Evolutionary conservation across 1,140 invertebrate genomes (phyloP).

Genomic region (Mactra quadrangularis): DNA sequence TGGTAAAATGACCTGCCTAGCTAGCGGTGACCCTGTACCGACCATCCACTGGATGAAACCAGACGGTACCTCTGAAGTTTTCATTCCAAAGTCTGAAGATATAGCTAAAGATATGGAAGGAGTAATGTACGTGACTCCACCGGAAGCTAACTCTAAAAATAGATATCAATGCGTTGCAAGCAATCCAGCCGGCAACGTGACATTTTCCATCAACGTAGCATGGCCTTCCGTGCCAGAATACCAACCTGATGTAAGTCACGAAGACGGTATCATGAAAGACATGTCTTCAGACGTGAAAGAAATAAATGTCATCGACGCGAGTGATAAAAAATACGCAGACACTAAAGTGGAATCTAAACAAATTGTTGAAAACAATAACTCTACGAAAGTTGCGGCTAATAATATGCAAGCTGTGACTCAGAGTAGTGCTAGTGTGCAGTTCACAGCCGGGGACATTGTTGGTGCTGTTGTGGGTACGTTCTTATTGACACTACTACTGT

Average conservation of each 20-base stretch:
- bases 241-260: constrained; percentile 40
- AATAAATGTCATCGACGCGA: constrained; percentile 25
- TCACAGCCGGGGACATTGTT: constrained; percentile 78
- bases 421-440: constrained; percentile 60
- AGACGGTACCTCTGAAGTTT: constrained; percentile 73
- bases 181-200: constrained; percentile 82
- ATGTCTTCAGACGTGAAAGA: constrained; percentile 38
- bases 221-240: constrained; percentile 72
- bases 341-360: constrained; percentile 29
- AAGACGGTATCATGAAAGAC: constrained; percentile 44
- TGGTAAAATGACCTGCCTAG: constrained; percentile 79
- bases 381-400: constrained; percentile 49
- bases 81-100: constrained; percentile 65
- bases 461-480: constrained; percentile 82
- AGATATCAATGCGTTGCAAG: constrained; percentile 81
- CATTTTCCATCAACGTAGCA: constrained; percentile 80
- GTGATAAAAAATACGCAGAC: constrained; percentile 39
- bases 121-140: constrained; percentile 74
- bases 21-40: constrained; percentile 81
- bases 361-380: constrained; percentile 33
- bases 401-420: constrained; percentile 34
- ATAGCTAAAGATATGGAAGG: constrained; percentile 73
- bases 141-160: constrained; percentile 69
- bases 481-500: constrained; percentile 79
- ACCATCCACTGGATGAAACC: constrained; percentile 82